Evolutionary conservation across 2,888 invertebrate genomes (phyloP), one percentile per base, ranked within the genome.

Genomic region (Nymphalis urticae): DNA sequence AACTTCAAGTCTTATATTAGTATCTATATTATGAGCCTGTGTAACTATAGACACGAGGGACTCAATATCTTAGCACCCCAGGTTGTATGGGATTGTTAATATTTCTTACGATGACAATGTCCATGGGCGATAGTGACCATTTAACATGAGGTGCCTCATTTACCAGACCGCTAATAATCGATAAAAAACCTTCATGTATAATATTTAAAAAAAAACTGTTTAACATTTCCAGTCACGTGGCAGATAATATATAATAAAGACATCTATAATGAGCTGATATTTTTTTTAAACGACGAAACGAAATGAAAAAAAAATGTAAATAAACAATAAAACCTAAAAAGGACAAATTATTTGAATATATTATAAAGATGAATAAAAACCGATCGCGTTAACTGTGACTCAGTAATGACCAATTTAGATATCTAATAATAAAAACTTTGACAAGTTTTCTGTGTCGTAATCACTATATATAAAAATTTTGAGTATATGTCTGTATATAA

Each of bases 401-500:
- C 80, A 80, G 74, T 76, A 73, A 81, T 42, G 13, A 42, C 32
- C 6, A 36, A 58, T 82, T 81, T 81, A 75, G 82, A 86, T 84
- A 82, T 79, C 75, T 62, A 50, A 63, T 58, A 58, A 58, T 58
- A 58, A 32, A 58, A 58, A n/a, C 32, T 8, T 58, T 56, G 36
- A 58, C n/a, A 36, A 7, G n/a, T 36, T 36, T 32, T 48, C n/a
- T 48, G 16, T 48, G n/a, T 16, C 16, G 16, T 48, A 48, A 48
- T 5, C 16, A 17, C 6, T 50, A 42, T 50, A 50, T 19, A n/a
- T 50, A 50, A 50, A 8, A n/a, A n/a, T 50, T 17, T 50, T 19
- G 8, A n/a, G 17, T 16, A 42, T 42, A 5, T 19, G 36, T 36
- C 24, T 60, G 16, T 59, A 5, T 16, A 17, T 21, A 59, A 19